Evolutionary conservation across 2,797 vertebrate genomes (phyloP).

Genomic region (Oreochromis mossambicus): DNA sequence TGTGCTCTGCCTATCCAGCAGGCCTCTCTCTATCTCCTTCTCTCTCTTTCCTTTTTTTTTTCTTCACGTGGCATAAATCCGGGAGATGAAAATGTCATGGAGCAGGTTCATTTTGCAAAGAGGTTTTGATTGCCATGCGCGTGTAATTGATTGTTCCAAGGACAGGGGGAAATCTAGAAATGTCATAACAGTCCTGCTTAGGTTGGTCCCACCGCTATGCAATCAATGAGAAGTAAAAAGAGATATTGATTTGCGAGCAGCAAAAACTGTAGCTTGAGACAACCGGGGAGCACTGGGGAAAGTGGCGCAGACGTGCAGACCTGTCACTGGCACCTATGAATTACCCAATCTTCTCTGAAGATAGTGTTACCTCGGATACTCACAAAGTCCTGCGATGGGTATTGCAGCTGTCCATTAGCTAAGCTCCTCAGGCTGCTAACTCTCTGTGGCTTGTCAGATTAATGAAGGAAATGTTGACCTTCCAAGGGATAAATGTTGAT

Average conservation of each 20-base stretch:
- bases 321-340: constrained; percentile 78
- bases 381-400: constrained; percentile 51
- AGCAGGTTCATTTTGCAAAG: constrained; percentile 86
- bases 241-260: constrained; percentile 79
- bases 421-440: constrained; percentile 61
- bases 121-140: constrained; percentile 84
- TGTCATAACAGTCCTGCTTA: constrained; percentile 86
- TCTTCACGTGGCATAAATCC: constrained; percentile 78
- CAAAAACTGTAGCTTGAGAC: constrained; percentile 83
- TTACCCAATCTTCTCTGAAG: constrained; percentile 76
- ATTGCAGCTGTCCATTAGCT: constrained; percentile 73
- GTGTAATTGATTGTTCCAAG: constrained; percentile 87
- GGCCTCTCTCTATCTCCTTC: constrained; percentile 11
- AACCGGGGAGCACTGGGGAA: constrained; percentile 66
- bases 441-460: constrained; percentile 67
- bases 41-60: neutral
- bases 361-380: constrained; percentile 72
- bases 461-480: constrained; percentile 75
- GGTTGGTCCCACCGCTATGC: constrained; percentile 79
- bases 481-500: constrained; percentile 72
- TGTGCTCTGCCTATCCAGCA: constrained; percentile 28
- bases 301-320: constrained; percentile 73
- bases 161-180: constrained; percentile 87
- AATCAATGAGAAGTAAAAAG: constrained; percentile 86
- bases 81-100: constrained; percentile 84